Percentiles rank a stretch among this genome's conserved stretches.
These are phyloP conservation scores for Dasypogon diadema DNA, from an alignment of 2,888 invertebrate genomes.

Conservation along the genomic window DNA sequence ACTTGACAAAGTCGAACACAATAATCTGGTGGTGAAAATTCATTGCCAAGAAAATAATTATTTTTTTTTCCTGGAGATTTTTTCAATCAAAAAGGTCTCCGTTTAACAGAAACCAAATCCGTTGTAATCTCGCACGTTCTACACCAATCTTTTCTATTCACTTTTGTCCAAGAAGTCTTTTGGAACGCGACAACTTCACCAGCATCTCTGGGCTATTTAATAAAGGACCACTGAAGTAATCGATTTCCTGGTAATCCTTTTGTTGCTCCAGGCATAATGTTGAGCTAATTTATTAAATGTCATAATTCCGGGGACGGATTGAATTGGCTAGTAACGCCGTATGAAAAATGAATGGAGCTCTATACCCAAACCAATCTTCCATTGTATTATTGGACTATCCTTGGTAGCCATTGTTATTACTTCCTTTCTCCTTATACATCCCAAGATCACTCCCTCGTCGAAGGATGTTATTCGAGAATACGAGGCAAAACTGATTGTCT, in stretches of 20 bases:
- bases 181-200: background rate
- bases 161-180: background rate
- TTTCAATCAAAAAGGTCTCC: background rate
- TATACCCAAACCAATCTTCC: conserved; percentile 15
- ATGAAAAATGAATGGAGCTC: conserved; percentile 33
- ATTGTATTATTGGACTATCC: conserved; percentile 36
- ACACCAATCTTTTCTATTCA: background rate
- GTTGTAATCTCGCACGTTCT: background rate
- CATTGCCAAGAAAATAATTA: background rate
- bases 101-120: background rate
- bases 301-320: conserved; percentile 29
- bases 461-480: conserved; percentile 6
- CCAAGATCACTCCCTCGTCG: conserved; percentile 12
- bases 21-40: background rate
- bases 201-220: background rate
- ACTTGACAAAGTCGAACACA: background rate
- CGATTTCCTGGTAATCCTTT: conserved; percentile 37
- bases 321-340: conserved; percentile 26
- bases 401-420: conserved; percentile 32
- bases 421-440: conserved; percentile 33
- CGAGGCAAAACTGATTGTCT: conserved; percentile 26
- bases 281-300: conserved; percentile 39
- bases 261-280: conserved; percentile 31
- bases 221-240: background rate
- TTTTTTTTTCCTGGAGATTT: background rate